phyloP scores from a whole-genome alignment of 2,797 vertebrate genomes.

The Thaleichthys pacificus region DNA sequence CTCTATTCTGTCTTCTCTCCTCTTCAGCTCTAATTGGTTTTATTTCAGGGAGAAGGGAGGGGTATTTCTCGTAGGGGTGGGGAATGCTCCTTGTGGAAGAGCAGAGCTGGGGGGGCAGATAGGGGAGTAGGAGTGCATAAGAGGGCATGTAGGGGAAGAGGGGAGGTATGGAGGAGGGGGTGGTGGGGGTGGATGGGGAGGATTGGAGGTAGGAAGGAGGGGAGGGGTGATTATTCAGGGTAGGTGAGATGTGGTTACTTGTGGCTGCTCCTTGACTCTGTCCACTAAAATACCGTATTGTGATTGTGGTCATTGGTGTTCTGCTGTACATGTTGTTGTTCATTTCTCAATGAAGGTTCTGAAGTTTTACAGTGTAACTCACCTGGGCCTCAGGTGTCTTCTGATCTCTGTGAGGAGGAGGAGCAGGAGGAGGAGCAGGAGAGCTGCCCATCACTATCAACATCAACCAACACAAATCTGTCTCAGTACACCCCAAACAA shows the following conservation, averaged over 20 bases:
- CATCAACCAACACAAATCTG: not conserved
- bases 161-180: too few species aligned
- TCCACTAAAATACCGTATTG: too few species aligned
- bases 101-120: slow-evolving; percentile 19
- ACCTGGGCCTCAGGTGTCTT: slow-evolving; percentile 25
- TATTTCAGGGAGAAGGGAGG: slow-evolving; percentile 39
- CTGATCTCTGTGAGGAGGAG: slow-evolving; percentile 19
- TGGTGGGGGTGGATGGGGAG: not conserved
- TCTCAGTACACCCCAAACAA: too few species aligned
- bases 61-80: slow-evolving; percentile 61
- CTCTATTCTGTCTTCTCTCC: too few species aligned
- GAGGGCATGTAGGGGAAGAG: not conserved
- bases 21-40: slow-evolving; percentile 63
- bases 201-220: not conserved
- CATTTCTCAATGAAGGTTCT: too few species aligned
- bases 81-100: slow-evolving; percentile 58
- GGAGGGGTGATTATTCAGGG: not conserved
- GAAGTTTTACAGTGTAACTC: slow-evolving; percentile 5
- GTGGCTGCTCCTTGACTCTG: too few species aligned
- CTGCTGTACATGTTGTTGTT: too few species aligned
- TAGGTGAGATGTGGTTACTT: too few species aligned
- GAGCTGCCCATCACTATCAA: slow-evolving; percentile 46
- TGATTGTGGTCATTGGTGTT: too few species aligned
- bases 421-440: slow-evolving; percentile 28
- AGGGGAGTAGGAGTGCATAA: not conserved